phyloP scores from a whole-genome alignment of 2,888 invertebrate species.

The Dermolepida albohirtum region DNA sequence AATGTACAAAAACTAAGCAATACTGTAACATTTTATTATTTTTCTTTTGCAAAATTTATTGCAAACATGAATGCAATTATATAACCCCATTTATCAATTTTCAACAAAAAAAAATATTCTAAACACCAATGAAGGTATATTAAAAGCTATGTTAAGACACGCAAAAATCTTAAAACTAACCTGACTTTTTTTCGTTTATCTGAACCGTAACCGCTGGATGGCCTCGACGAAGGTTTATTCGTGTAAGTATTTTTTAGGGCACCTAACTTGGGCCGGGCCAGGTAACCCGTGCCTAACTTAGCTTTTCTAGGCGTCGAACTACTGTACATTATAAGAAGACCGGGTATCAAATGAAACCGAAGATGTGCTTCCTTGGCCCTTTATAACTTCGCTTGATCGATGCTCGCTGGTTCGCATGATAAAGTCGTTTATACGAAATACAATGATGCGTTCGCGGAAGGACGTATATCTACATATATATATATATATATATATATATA shows the following conservation, averaged over 20 bases:
- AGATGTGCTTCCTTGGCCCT: slow-evolving; percentile 20
- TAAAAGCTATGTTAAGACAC: too few species aligned
- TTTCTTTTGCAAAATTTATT: too few species aligned
- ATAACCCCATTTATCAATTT: too few species aligned
- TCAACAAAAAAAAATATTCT: too few species aligned
- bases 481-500: too few species aligned
- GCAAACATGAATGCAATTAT: too few species aligned
- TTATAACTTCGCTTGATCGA: slow-evolving; percentile 42
- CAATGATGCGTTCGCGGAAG: too few species aligned
- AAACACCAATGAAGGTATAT: too few species aligned
- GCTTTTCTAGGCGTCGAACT: slow-evolving; percentile 31
- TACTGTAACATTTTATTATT: too few species aligned
- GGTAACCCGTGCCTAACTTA: slow-evolving; percentile 52
- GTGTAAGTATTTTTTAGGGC: slow-evolving; percentile 57
- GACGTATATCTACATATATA: too few species aligned
- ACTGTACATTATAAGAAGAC: slow-evolving; percentile 24
- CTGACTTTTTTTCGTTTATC: slow-evolving; percentile 62
- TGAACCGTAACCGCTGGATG: slow-evolving; percentile 49
- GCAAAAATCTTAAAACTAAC: slow-evolving; percentile 50
- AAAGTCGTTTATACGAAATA: background rate
- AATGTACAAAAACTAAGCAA: too few species aligned
- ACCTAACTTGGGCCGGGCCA: slow-evolving; percentile 60
- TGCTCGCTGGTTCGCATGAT: slow-evolving; percentile 1
- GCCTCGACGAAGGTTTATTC: slow-evolving; percentile 53
- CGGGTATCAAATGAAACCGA: slow-evolving; percentile 5